phyloP scores from a whole-genome alignment of 2,113 vertebrate genomes.

The Eulemur rufifrons region DNA sequence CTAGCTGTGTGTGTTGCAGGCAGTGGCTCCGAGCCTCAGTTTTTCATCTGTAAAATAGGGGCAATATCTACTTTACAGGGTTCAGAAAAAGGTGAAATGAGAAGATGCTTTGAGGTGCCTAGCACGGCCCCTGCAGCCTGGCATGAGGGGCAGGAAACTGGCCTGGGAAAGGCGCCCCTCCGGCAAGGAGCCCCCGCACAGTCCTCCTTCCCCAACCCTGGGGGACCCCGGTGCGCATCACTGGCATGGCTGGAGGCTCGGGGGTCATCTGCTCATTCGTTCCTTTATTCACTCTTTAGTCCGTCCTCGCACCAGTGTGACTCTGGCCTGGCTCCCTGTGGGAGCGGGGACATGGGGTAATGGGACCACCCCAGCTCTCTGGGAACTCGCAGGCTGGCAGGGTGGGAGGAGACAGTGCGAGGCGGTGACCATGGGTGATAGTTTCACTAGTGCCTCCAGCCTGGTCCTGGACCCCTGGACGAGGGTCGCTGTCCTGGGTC shows the following conservation, averaged over 20 bases:
- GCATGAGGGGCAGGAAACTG: neutral
- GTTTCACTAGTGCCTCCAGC: neutral
- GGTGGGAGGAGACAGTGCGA: neutral
- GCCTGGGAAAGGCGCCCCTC: neutral
- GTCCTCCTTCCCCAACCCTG: fast-evolving
- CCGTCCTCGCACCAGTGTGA: fast-evolving
- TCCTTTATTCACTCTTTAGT: neutral
- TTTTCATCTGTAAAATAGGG: neutral
- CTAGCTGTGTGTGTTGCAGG: fast-evolving
- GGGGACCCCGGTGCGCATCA: neutral
- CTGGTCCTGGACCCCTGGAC: neutral
- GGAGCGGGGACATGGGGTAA: neutral
- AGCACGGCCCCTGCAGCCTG: neutral
- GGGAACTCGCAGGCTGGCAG: neutral
- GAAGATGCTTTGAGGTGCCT: neutral
- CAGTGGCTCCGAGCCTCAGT: neutral
- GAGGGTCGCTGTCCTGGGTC: neutral
- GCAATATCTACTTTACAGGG: neutral
- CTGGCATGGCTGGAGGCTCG: neutral
- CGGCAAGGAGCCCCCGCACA: fast-evolving
- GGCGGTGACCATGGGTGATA: fast-evolving
- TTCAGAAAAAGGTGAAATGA: neutral
- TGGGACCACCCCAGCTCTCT: neutral
- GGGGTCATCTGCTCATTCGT: too few species aligned
- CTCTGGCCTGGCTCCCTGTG: neutral